Evolutionary conservation across 2,113 vertebrate species (phyloP), one percentile per base, ranked within the genome.

Genomic region (Catharus bicknelli): DNA sequence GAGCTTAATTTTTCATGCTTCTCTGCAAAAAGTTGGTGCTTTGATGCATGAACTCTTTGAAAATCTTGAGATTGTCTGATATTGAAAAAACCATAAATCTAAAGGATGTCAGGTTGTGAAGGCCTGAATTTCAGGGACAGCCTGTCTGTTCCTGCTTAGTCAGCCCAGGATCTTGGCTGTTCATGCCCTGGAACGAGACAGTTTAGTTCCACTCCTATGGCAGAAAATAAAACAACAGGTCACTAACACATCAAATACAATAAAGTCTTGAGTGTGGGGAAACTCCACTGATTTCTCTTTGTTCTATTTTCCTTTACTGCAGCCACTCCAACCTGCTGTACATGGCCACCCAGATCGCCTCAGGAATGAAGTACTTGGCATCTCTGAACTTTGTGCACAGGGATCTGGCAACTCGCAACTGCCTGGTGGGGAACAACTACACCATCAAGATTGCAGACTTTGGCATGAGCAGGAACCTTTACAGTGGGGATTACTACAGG

Each of bases 371-470:
- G 94, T 99, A 99, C 93, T 95, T 99, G 67, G 99, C 99, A 8
- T 99, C 99, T 9, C 98, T 99, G 55, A 99, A 99, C 93, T 99
- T 99, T 67, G 99, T 99, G 83, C 99, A 99, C 94, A 99, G 99
- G 57, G 99, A 99, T 30, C 97, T 99, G 96, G 99, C 99, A 18
- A 99, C 99, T 19, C 98, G 99, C 8, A 99, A 99, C 97, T 99
- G 99, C 90, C 97, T 99, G 87, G 99, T 99, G 95, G 99, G 99
- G 10, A 98, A 98, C 95, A 99, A 97, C 96, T 95, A 98, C 94
- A 99, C 98, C 94, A 99, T 99, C 97, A 99, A 99, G 98, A 99
- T 99, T 2, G 99, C 99, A 2, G 99, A 99, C 91, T 99, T 99
- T 9, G 99, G 99, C 69, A 99, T 99, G 99, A 99, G 99, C 96